phyloP scores from a whole-genome alignment of 2,113 vertebrate species.

The Actinemys pallida region DNA sequence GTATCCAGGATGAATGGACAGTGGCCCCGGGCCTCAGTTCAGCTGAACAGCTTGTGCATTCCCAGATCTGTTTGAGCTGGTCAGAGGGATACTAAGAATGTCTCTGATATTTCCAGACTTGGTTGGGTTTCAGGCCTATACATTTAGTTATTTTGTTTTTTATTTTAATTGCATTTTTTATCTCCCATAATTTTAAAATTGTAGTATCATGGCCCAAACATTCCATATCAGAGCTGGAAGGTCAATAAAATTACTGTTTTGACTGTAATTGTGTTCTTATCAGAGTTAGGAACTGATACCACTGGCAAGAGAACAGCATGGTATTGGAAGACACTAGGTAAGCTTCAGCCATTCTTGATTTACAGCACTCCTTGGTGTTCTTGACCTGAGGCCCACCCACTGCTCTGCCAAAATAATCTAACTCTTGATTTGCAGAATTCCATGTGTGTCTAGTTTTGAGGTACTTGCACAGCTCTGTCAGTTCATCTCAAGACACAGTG shows the following conservation, averaged over 20 bases:
- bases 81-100: slow-evolving; percentile 26
- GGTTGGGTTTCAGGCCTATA: neutral
- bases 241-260: neutral
- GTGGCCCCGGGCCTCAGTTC: neutral
- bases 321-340: neutral
- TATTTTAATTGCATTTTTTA: neutral
- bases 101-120: neutral
- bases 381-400: neutral
- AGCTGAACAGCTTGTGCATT: slow-evolving; percentile 35
- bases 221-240: neutral
- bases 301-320: neutral
- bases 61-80: slow-evolving; percentile 11
- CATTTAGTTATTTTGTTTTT: neutral
- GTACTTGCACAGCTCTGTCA: neutral
- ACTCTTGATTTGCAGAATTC: neutral
- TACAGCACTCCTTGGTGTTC: neutral
- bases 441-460: neutral
- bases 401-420: neutral
- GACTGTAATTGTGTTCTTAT: neutral
- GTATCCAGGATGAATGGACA: slow-evolving; percentile 12
- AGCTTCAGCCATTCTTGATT: neutral
- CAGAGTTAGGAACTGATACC: neutral
- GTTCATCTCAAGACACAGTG: neutral
- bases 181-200: neutral
- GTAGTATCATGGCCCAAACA: neutral